These are phyloP conservation scores for Hozukius guyotensis DNA, from an alignment of 2,797 vertebrate genomes.

Conservation along the genomic window DNA sequence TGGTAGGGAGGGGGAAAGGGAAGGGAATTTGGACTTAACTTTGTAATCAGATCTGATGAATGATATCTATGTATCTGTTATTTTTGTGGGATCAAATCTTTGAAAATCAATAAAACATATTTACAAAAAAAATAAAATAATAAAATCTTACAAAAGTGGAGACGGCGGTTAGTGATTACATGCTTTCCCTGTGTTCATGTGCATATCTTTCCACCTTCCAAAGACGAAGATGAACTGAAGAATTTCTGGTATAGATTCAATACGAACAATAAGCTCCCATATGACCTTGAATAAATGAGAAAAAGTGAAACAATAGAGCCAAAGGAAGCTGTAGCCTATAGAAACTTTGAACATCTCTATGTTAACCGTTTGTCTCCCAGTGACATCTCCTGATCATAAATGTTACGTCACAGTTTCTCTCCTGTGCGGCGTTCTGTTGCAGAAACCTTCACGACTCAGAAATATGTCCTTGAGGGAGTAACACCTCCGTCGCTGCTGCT, in stretches of 20 bases:
- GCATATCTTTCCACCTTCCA: background rate
- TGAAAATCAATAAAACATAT: too few species aligned
- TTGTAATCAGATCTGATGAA: too few species aligned
- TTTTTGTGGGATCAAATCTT: too few species aligned
- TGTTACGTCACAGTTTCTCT: background rate
- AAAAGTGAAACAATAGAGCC: background rate
- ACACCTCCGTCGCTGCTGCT: background rate
- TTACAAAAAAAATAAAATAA: too few species aligned
- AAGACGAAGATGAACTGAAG: background rate
- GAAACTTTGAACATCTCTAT: background rate
- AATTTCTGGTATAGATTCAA: background rate
- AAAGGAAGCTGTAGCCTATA: background rate
- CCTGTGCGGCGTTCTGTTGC: background rate
- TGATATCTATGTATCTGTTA: too few species aligned
- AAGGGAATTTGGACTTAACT: too few species aligned
- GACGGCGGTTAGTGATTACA: background rate
- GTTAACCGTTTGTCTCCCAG: background rate
- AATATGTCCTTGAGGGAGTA: background rate
- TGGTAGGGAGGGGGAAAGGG: too few species aligned
- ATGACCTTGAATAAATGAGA: background rate
- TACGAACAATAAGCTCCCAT: background rate
- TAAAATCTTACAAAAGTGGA: background rate
- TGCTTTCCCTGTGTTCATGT: background rate
- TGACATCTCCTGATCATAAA: background rate
- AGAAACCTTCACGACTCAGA: background rate